These are phyloP conservation scores for Pammene aurita DNA, from an alignment of 2,888 invertebrate species.

Conservation along the genomic window DNA sequence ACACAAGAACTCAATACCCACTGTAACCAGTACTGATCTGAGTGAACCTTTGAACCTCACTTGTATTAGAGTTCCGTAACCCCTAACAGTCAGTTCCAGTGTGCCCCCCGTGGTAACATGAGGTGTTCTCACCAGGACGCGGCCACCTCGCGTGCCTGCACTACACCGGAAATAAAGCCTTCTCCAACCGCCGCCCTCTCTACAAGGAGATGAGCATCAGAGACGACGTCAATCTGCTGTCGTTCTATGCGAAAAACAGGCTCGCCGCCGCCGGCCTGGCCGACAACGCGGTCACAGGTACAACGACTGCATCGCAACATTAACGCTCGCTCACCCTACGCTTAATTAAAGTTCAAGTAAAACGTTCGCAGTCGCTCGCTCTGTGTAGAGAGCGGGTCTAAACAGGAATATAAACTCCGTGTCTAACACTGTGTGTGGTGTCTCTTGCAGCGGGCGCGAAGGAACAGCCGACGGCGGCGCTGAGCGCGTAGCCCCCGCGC, in stretches of 20 bases:
- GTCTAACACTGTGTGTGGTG: constrained; percentile 83
- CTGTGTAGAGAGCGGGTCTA: constrained; percentile 45
- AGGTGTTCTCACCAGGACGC: constrained; percentile 86
- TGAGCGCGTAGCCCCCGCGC: constrained; percentile 79
- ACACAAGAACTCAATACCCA: constrained; percentile 40
- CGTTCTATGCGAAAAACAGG: constrained; percentile 93
- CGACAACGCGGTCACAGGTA: constrained; percentile 80
- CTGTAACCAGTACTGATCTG: constrained; percentile 45
- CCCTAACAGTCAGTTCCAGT: constrained; percentile 67
- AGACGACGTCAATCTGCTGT: constrained; percentile 93
- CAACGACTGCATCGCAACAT: constrained; percentile 64
- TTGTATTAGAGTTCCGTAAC: constrained; percentile 47
- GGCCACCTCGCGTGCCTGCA: constrained; percentile 93
- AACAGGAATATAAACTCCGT: constrained; percentile 70
- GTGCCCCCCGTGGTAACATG: constrained; percentile 74
- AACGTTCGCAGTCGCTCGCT: constrained; percentile 49
- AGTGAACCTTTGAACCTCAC: constrained; percentile 32
- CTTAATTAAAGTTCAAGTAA: constrained; percentile 68
- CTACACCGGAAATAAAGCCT: constrained; percentile 91
- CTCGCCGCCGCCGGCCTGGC: constrained; percentile 85
- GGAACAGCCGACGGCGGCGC: constrained; percentile 83
- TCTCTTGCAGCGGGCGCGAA: constrained; percentile 84
- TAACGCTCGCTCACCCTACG: constrained; percentile 75
- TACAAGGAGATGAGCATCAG: constrained; percentile 89
- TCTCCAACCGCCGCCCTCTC: constrained; percentile 89